These are phyloP conservation scores for Sphinx pinastri DNA, from an alignment of 2,888 invertebrate species.

Conservation along the genomic window DNA sequence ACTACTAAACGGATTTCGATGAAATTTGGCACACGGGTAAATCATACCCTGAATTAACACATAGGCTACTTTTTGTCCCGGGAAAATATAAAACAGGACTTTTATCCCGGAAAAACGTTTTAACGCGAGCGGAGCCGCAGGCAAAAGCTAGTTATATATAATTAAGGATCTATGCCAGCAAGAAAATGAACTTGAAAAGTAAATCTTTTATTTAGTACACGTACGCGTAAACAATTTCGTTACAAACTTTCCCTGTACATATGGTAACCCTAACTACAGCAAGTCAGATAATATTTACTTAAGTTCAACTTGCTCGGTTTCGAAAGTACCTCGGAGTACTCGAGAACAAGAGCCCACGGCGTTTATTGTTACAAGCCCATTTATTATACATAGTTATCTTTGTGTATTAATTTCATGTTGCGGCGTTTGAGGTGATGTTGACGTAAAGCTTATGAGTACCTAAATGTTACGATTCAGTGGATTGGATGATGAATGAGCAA, in stretches of 20 bases:
- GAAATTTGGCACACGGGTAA: too few species aligned
- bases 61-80: too few species aligned
- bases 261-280: slow-evolving; percentile 41
- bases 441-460: slow-evolving; percentile 34
- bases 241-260: neutral
- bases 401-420: slow-evolving; percentile 63
- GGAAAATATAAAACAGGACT: too few species aligned
- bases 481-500: neutral
- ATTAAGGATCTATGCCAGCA: too few species aligned
- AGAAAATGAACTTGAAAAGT: too few species aligned
- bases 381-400: slow-evolving; percentile 58
- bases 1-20: too few species aligned
- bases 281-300: slow-evolving; percentile 62
- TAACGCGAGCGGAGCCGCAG: too few species aligned
- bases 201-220: slow-evolving; percentile 8
- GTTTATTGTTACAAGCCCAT: slow-evolving; percentile 69
- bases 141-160: too few species aligned
- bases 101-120: too few species aligned
- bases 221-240: slow-evolving; percentile 9
- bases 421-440: slow-evolving; percentile 53
- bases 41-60: too few species aligned
- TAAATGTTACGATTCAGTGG: neutral
- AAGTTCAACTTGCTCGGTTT: slow-evolving; percentile 49
- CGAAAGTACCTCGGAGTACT: slow-evolving; percentile 49
- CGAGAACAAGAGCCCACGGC: slow-evolving; percentile 60